These are phyloP conservation scores for Eupithecia exiguata DNA, from an alignment of 2,888 invertebrate species.

Conservation along the genomic window DNA sequence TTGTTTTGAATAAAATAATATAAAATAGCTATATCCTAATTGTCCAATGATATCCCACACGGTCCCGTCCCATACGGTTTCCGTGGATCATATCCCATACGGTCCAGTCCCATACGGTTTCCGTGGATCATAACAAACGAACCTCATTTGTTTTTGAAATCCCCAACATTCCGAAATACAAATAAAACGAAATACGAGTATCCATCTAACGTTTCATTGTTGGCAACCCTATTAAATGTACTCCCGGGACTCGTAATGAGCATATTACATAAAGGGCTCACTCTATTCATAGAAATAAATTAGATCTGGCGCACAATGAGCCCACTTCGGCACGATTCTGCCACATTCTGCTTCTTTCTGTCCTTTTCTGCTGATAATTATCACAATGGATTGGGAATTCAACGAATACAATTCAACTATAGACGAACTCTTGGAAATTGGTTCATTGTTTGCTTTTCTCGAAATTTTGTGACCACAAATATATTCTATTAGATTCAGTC, in stretches of 20 bases:
- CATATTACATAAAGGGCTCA: conserved; percentile 67
- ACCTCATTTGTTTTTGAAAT: conserved; percentile 36
- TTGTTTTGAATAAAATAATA: neutral
- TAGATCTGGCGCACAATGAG: conserved; percentile 59
- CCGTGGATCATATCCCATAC: too few relatives aligned
- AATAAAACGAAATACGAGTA: conserved; percentile 38
- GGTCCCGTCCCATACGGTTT: too few relatives aligned
- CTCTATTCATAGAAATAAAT: conserved; percentile 70
- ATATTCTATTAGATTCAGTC: neutral
- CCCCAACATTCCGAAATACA: conserved; percentile 37
- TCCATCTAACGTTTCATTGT: conserved; percentile 48
- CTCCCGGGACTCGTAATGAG: conserved; percentile 61
- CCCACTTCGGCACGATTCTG: neutral
- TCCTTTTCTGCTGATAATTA: conserved; percentile 17
- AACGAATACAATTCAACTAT: conserved; percentile 23
- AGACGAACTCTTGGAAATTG: conserved; percentile 7
- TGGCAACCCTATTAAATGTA: conserved; percentile 56
- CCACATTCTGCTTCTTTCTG: conserved; percentile 14
- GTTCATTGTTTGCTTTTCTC: neutral
- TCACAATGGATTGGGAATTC: conserved; percentile 14
- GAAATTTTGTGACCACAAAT: neutral
- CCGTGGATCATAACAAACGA: conserved; percentile 34
- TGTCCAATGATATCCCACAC: neutral
- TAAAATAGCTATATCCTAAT: neutral
- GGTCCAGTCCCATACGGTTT: too few relatives aligned